Conservation (phyloP, 2,888 invertebrate genomes). For the Candidula unifasciata region DNA sequence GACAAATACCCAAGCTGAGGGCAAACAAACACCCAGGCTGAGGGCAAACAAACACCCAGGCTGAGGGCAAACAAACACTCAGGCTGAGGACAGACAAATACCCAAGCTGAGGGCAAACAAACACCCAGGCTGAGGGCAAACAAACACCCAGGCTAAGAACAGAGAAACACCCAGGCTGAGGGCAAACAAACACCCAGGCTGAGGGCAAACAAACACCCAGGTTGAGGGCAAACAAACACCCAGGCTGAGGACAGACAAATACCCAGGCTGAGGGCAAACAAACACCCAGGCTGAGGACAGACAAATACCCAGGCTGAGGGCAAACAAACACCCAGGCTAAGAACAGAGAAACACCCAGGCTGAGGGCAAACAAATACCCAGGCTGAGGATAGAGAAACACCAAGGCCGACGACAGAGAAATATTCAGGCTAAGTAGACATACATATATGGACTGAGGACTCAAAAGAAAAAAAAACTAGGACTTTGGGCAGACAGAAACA, state of each 20-base stretch:
- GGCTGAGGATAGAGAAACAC: too few relatives aligned
- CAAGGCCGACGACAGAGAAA: too few relatives aligned
- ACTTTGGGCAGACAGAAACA: too few relatives aligned
- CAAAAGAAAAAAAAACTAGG: too few relatives aligned
- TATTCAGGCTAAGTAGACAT: too few relatives aligned
- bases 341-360: background rate
- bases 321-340: conserved; percentile 29
- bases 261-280: conserved; percentile 33
- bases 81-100: conserved; percentile 26
- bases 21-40: too few relatives aligned
- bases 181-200: conserved; percentile 31
- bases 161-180: conserved; percentile 33
- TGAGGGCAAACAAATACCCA: too few relatives aligned
- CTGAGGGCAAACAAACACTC: conserved; percentile 18
- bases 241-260: conserved; percentile 27
- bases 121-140: conserved; percentile 33
- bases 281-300: conserved; percentile 34
- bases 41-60: conserved; percentile 9
- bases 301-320: conserved; percentile 36
- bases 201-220: conserved; percentile 16
- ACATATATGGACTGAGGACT: too few relatives aligned
- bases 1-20: too few relatives aligned
- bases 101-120: conserved; percentile 32
- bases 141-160: conserved; percentile 32
- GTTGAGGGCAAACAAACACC: conserved; percentile 17